Evolutionary conservation across 2,113 vertebrate genomes (phyloP).

Genomic region (Melanerpes aurifrons): DNA sequence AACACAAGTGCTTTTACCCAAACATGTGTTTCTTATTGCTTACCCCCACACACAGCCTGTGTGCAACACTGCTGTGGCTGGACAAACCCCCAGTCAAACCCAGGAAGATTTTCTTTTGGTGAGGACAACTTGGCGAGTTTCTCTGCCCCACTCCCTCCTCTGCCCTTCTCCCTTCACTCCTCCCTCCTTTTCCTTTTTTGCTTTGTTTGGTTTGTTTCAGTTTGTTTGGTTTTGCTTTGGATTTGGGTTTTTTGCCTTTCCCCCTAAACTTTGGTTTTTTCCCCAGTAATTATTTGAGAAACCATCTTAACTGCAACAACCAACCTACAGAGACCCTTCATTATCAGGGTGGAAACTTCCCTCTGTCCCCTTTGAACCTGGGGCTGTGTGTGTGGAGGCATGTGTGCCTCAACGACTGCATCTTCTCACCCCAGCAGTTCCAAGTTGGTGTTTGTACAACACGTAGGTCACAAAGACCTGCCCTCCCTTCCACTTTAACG

Average conservation of each 20-base stretch:
- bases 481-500: background rate
- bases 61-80: background rate
- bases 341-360: slow-evolving; percentile 10
- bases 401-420: background rate
- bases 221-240: too few species aligned
- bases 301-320: background rate
- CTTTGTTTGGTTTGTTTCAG: background rate
- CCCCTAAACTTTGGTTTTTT: background rate
- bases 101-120: background rate
- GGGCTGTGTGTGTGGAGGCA: background rate
- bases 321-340: background rate
- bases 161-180: background rate
- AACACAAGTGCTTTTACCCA: slow-evolving; percentile 33
- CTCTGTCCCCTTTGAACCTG: background rate
- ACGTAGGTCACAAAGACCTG: background rate
- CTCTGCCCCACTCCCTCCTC: background rate
- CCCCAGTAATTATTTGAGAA: background rate
- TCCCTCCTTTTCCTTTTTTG: background rate
- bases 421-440: background rate
- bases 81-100: slow-evolving; percentile 48
- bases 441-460: background rate
- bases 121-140: background rate
- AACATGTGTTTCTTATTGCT: slow-evolving; percentile 18
- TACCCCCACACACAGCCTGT: background rate
- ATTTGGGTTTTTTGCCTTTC: background rate